Conservation (phyloP, 2,888 invertebrate species). For the Drosophila macrothrix region DNA sequence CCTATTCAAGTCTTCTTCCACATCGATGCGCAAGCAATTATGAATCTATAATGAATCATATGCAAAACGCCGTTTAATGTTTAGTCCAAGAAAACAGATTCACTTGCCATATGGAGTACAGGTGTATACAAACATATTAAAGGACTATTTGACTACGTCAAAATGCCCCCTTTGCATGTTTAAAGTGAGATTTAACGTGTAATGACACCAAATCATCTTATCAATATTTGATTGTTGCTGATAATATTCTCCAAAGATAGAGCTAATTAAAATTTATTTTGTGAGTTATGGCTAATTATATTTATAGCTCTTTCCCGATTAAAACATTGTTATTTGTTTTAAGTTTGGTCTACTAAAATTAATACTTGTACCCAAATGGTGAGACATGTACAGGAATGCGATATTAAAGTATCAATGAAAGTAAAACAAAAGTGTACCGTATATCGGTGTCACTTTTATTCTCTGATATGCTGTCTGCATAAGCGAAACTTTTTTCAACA, state of each 20-base stretch:
- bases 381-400: background rate
- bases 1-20: conserved; percentile 20
- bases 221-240: background rate
- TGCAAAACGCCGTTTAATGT: conserved; percentile 2
- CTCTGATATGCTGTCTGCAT: background rate
- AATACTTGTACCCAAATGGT: background rate
- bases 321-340: background rate
- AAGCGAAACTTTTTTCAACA: background rate
- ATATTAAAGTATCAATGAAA: background rate
- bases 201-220: background rate
- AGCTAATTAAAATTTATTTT: background rate
- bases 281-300: background rate
- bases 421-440: background rate
- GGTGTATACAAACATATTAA: background rate
- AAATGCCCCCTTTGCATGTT: background rate
- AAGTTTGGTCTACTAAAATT: background rate
- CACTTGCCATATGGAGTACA: background rate
- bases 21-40: conserved; percentile 54
- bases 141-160: background rate
- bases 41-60: conserved; percentile 12
- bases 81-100: background rate
- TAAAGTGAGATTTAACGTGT: background rate
- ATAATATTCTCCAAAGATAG: background rate
- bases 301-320: background rate
- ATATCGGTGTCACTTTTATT: background rate